Conservation (phyloP, 2,113 vertebrate genomes). For the Psilopsiagon aymara region DNA sequence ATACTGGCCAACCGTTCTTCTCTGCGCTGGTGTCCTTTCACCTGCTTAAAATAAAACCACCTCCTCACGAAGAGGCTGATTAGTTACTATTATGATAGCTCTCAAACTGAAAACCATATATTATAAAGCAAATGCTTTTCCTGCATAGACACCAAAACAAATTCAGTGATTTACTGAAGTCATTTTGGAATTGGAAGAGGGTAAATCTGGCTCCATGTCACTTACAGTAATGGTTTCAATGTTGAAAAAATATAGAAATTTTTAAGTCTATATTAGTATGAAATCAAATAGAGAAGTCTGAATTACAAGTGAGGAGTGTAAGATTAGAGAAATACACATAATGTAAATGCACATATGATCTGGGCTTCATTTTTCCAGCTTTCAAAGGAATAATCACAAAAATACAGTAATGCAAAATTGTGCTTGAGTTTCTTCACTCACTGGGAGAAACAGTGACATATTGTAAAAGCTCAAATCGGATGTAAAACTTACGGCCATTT, state of each 20-base stretch:
- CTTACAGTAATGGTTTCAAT: background rate
- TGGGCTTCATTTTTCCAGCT: background rate
- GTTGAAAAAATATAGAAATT: background rate
- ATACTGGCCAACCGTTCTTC: background rate
- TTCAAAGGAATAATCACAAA: background rate
- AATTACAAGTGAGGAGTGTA: background rate
- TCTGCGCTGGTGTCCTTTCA: background rate
- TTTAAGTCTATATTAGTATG: background rate
- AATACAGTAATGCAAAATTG: background rate
- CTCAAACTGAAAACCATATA: constrained; percentile 9
- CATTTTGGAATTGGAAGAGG: background rate
- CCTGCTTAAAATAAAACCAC: background rate
- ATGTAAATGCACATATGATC: background rate
- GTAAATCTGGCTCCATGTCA: background rate
- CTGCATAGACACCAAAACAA: background rate
- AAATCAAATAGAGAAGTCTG: background rate
- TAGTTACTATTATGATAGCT: constrained; percentile 28
- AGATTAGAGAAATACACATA: background rate
- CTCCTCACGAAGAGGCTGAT: background rate
- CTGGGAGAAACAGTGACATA: background rate
- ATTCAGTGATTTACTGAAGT: constrained; percentile 30
- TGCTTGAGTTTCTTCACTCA: background rate
- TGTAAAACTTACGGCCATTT: background rate
- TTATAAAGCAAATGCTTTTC: constrained; percentile 1
- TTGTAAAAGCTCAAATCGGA: background rate